These are phyloP conservation scores for Fabriciana adippe DNA, from an alignment of 2,888 invertebrate species.

Conservation along the genomic window DNA sequence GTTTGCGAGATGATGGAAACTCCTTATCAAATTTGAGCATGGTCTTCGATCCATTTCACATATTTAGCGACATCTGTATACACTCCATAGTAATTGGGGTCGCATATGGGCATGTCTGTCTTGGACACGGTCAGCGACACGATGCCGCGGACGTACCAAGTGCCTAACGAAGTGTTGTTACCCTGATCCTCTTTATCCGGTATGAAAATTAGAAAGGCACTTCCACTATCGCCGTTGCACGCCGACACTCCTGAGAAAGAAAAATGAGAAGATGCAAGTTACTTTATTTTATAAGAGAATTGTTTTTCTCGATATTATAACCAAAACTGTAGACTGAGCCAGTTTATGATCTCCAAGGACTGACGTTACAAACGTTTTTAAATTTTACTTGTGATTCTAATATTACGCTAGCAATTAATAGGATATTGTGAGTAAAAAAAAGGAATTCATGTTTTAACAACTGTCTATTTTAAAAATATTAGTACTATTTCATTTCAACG, in stretches of 20 bases:
- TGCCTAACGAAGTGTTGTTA: neutral
- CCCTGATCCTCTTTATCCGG: constrained; percentile 18
- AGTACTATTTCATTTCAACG: no score
- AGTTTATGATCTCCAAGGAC: no score
- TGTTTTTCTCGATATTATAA: no score
- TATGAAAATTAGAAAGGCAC: constrained; percentile 29
- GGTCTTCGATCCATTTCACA: constrained; percentile 24
- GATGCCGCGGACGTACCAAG: constrained; percentile 33
- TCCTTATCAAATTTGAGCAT: constrained; percentile 34
- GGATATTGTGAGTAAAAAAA: no score
- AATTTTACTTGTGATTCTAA: no score
- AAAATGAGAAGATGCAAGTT: neutral
- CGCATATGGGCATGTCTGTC: constrained; percentile 22
- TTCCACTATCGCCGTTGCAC: constrained; percentile 31
- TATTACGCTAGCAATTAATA: no score
- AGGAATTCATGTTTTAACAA: no score
- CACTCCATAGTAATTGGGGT: constrained; percentile 40
- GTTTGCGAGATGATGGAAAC: no score
- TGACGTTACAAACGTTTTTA: no score
- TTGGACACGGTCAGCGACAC: constrained; percentile 26
- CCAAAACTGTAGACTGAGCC: no score
- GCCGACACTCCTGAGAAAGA: constrained; percentile 19
- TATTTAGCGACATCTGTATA: constrained; percentile 42
- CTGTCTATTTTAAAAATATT: no score
- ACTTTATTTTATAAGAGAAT: neutral